Base-by-base conservation (phyloP, 2,888 invertebrate genomes). In the Phortica magna region DNA sequence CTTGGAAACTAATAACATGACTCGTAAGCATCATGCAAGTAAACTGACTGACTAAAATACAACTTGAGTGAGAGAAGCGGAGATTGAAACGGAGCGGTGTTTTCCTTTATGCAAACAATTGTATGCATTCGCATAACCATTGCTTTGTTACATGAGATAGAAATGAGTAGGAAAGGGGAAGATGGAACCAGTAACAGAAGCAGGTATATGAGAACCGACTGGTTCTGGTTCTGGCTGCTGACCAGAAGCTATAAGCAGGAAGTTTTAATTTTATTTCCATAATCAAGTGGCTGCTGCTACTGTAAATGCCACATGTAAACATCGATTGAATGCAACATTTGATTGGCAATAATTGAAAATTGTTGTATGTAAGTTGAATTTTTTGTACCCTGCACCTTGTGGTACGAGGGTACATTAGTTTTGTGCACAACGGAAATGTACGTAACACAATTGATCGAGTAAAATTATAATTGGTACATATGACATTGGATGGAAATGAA, bases 301-400 rank as follows among this genome's bases (percentile, higher is more conserved):
- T 14, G 31, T 42, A 22, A 78, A 67, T 75, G 76, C 75, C 78
- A 86, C 88, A 83, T 85, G 84, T 88, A 88, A 87, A 88, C 88
- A 89, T 84, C 89, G 84, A 87, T 87, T 88, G 88, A 89, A 88
- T 86, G 90, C 89, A 89, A 86, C 88, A 88, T 90, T 90, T 90
- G 90, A 90, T 90, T 90, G 89, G 89, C 87, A 89, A 90, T 90
- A 90, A 90, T 90, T 90, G 90, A 86, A 88, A 90, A 90, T 89
- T 87, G 87, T 90, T 90, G 88, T 83, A 31, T 31, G 31, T 31
- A 31, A 84, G 84, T 78, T 80, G 78, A 76, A 80, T 17, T 73
- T 53, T 53, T 22, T 61, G 7, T 61, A 61, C 17, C 10, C 59
- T 61, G 17, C 19, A 17, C 59, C 19, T 10, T 7, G 17, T 6